Evolutionary conservation across 2,888 invertebrate species (phyloP), one percentile per base, ranked within the genome.

Genomic region (Aromia moschata): DNA sequence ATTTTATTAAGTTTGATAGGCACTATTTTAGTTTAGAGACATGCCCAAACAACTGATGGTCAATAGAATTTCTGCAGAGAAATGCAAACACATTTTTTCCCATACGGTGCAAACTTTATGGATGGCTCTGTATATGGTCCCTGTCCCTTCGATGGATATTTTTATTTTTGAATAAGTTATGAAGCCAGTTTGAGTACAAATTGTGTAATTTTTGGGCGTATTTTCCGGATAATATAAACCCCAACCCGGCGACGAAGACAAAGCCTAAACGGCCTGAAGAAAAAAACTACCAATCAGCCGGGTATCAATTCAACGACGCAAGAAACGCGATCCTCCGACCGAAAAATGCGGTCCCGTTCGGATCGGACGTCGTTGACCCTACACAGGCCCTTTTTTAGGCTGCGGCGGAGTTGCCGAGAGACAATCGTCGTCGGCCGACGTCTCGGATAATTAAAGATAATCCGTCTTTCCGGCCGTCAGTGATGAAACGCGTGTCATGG

Each of bases 361-460:
- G 47, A 63, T 65, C 61, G 64, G 59, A 63, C 56, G 59, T 64
- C 61, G 44, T 62, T 38, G 58, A n/a, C n/a, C n/a, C 61, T 65
- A 61, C 38, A 43, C 61, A 44, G 66, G 51, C 60, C 49, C 38
- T 38, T 52, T 67, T 68, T 64, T 68, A 62, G 60, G 33, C 15
- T 9, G 33, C 15, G 30, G 17, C 56, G 59, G 60, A 58, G 58
- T 65, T 61, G 56, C 51, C 43, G 53, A 54, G 62, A 71, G 70
- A 70, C 70, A 70, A 71, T 69, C 69, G 73, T 68, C 71, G 64
- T 65, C 64, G 70, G 70, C 74, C 72, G 76, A 75, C 72, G 77
- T 76, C 76, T 72, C 67, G 73, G 78, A 76, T 78, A 78, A 78
- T 78, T 78, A 77, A 77, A 77, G 77, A 77, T 77, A 77, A 77